Evolutionary conservation across 1,140 invertebrate species (phyloP).

Genomic region (Ectropis grisescens): DNA sequence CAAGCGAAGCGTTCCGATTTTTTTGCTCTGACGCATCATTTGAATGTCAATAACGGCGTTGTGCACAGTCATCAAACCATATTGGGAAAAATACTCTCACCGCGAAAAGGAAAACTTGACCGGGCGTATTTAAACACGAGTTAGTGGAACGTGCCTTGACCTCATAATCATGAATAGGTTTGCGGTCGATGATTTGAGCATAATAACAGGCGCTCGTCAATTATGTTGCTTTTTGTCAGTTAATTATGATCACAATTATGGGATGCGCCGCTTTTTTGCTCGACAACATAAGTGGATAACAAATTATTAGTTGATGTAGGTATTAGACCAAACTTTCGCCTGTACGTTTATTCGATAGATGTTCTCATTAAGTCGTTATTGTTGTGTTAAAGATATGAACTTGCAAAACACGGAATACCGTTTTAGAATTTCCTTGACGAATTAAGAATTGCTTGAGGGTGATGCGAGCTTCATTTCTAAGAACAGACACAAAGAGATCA

Average conservation of each 20-base stretch:
- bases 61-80: slow-evolving; percentile 26
- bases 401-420: no score
- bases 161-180: slow-evolving; percentile 20
- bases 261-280: background rate
- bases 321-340: no score
- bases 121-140: slow-evolving; percentile 15
- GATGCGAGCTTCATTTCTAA: slow-evolving; percentile 10
- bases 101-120: slow-evolving; percentile 30
- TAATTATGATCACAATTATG: no score
- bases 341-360: no score
- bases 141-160: slow-evolving; percentile 25
- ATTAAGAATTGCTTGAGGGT: slow-evolving; percentile 4
- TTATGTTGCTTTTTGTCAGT: no score
- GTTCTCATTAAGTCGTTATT: no score
- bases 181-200: slow-evolving; percentile 12
- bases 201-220: slow-evolving; percentile 6
- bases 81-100: slow-evolving; percentile 34
- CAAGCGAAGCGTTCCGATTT: slow-evolving; percentile 24
- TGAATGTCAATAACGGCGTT: slow-evolving; percentile 37
- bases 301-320: no score
- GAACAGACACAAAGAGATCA: slow-evolving; percentile 16
- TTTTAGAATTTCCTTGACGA: no score
- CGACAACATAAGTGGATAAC: background rate
- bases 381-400: no score
- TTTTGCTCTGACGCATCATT: slow-evolving; percentile 36